These are phyloP conservation scores for Sclerodermus sp. DNA, from an alignment of 2,888 invertebrate species.

Conservation along the genomic window DNA sequence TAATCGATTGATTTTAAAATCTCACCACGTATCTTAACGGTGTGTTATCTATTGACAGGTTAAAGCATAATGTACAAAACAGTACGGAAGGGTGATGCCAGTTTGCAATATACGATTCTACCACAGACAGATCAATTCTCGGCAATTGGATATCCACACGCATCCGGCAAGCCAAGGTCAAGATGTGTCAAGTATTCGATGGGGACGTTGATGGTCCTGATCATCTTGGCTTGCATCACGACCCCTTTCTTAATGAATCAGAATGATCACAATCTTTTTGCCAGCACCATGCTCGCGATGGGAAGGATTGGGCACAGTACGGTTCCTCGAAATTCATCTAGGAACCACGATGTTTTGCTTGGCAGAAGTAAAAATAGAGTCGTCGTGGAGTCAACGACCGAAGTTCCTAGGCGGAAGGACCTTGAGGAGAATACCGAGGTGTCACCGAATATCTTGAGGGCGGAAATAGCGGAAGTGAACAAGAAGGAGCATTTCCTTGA, in stretches of 20 bases:
- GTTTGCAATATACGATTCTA: conserved; percentile 74
- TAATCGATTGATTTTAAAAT: too few species aligned
- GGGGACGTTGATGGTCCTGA: conserved; percentile 28
- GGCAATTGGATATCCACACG: conserved; percentile 25
- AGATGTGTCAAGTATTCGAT: conserved; percentile 34
- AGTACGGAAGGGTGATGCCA: conserved; percentile 73
- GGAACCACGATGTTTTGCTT: conserved; percentile 9
- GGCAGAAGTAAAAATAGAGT: conserved; percentile 36
- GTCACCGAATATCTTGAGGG: conserved; percentile 12
- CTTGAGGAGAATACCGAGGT: conserved; percentile 17
- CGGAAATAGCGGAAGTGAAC: conserved; percentile 1
- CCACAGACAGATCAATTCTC: conserved; percentile 66
- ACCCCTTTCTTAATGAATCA: conserved; percentile 37
- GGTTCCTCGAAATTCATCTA: conserved; percentile 15
- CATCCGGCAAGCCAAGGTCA: conserved; percentile 7
- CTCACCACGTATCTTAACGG: too few species aligned
- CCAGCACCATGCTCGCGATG: conserved; percentile 29
- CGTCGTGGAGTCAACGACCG: conserved; percentile 27
- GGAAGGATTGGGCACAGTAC: conserved; percentile 18
- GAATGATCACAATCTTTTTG: conserved; percentile 34
- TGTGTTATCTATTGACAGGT: too few species aligned
- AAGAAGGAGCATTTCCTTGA: conserved; percentile 10
- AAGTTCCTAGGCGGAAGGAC: conserved; percentile 19
- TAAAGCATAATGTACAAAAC: conserved; percentile 68
- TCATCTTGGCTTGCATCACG: conserved; percentile 30